Conservation (phyloP, 2,888 invertebrate genomes). For the Epiblema foenella region DNA sequence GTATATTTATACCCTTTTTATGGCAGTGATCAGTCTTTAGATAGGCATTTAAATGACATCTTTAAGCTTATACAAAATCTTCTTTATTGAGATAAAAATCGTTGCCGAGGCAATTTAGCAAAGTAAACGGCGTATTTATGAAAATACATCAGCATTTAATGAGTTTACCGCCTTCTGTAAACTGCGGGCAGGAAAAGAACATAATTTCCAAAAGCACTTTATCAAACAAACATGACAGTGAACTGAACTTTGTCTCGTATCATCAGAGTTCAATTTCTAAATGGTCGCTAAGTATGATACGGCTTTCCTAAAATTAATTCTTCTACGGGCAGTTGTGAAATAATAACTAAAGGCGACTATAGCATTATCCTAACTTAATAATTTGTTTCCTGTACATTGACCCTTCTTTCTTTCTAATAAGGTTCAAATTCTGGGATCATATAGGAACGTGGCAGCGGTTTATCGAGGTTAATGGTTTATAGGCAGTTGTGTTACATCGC, state of each 20-base stretch:
- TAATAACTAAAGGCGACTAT: slow-evolving; percentile 19
- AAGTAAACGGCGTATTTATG: slow-evolving; percentile 55
- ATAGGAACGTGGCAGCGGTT: not conserved
- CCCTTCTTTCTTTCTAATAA: not conserved
- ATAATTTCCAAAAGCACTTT: not conserved
- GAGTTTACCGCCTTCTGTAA: slow-evolving; percentile 54
- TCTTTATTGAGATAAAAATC: slow-evolving; percentile 44
- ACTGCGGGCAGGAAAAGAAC: slow-evolving; percentile 54
- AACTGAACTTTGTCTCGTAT: not conserved
- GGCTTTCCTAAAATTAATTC: slow-evolving; percentile 8
- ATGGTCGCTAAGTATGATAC: not conserved
- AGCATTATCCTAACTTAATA: not conserved
- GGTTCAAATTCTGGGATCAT: not conserved
- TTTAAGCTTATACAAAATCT: not conserved
- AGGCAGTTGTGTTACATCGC: slow-evolving; percentile 37
- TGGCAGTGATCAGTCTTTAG: no score
- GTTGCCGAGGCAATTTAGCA: slow-evolving; percentile 52
- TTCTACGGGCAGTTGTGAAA: slow-evolving; percentile 17
- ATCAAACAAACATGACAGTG: not conserved
- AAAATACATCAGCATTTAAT: slow-evolving; percentile 56
- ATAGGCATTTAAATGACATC: not conserved
- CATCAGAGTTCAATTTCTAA: not conserved
- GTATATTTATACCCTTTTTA: no score
- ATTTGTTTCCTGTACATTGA: not conserved
- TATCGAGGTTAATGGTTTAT: slow-evolving; percentile 11